Base-by-base conservation (phyloP, 2,888 invertebrate species). In the Rosalia funebris region DNA sequence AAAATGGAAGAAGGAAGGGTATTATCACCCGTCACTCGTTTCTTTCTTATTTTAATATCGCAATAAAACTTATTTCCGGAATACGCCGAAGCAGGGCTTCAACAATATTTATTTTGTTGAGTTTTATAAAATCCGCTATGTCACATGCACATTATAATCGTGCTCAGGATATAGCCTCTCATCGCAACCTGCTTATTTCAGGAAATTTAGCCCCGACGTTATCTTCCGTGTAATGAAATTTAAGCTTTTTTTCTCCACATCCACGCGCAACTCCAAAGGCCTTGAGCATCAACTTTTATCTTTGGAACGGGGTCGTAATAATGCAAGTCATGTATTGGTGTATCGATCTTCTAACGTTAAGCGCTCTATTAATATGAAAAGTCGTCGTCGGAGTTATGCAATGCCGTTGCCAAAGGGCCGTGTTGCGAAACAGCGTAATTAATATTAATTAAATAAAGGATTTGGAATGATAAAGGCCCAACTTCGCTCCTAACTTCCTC, bases 251-350 rank as follows among this genome's bases (percentile, higher is more conserved):
- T 39, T 15, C 9, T 41, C 17, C 11, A 11, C n/a, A 1, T n/a
- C 17, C 15, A 37, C 17, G n/a, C 19, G 16, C 15, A 1, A 11
- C 11, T 15, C 41, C 15, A 37, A 37, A 37, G 12, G 37, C 37
- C 15, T 37, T 10, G 37, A 37, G 37, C 10, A 37, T 37, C 37
- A n/a, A n/a, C n/a, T n/a, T n/a, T n/a, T n/a, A n/a, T n/a, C n/a
- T n/a, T n/a, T 17, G 9, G 10, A 41, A 17, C 17, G 11, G n/a
- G 7, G 41, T n/a, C n/a, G 41, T 41, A n/a, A 41, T 17, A 34
- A 48, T 48, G 47, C 47, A 48, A 48, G 47, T 48, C 47, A 48
- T 34, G 34, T 34, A 36, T 34, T 3, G 25, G 34, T 12, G 10
- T 48, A 48, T 41, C 41, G 41, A 41, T 41, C 41, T n/a, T 17